Percentiles rank a stretch among this genome's conserved stretches.
Conservation (phyloP, 2,797 vertebrate species). For the Pyrrhura leucotis region DNA sequence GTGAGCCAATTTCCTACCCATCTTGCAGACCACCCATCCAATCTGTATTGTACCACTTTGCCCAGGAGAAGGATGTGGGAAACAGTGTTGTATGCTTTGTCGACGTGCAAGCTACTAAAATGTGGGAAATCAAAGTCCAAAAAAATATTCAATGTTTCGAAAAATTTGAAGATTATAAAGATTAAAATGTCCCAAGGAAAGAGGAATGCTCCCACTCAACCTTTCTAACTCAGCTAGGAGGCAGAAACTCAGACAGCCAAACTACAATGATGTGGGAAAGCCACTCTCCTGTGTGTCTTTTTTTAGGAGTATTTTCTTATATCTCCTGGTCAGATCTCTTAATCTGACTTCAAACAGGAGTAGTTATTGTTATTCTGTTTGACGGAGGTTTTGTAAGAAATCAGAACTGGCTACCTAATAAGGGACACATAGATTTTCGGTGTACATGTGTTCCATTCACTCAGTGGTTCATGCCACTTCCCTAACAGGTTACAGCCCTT, state of each 20-base stretch:
- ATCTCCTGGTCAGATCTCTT: not conserved
- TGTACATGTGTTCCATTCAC: not conserved
- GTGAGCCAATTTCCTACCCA: not conserved
- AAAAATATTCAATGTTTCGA: not conserved
- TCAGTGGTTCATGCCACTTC: not conserved
- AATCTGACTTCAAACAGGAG: not conserved
- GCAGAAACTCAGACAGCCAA: not conserved
- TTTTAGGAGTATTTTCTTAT: not conserved
- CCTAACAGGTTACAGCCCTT: not conserved
- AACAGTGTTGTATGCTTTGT: fast-evolving
- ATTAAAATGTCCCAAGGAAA: not conserved
- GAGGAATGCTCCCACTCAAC: not conserved
- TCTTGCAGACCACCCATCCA: not conserved
- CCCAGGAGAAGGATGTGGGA: not conserved
- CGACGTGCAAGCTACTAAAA: not conserved
- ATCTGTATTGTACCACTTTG: not conserved
- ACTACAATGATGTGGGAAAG: not conserved
- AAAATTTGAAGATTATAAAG: not conserved
- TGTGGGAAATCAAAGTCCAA: not conserved
- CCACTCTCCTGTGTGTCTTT: not conserved
- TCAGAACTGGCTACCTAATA: not conserved
- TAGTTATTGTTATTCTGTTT: not conserved
- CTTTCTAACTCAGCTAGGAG: not conserved
- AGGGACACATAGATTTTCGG: not conserved
- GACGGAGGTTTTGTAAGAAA: not conserved